Conservation (phyloP, 2,888 invertebrate species). For the Ceratothoa steindachneri region DNA sequence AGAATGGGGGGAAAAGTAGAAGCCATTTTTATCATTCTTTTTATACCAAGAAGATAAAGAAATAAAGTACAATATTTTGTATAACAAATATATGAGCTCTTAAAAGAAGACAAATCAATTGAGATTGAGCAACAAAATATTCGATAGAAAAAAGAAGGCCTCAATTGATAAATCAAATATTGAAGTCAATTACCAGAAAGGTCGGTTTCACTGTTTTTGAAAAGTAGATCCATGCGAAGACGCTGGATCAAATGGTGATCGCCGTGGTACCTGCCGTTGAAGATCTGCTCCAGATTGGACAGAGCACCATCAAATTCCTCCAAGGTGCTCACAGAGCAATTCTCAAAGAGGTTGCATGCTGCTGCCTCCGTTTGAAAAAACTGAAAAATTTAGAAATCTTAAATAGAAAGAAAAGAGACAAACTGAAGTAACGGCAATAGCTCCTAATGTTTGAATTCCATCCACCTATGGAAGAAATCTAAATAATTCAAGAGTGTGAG, state of each 20-base stretch:
- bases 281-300: neutral
- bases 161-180: neutral
- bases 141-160: neutral
- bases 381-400: neutral
- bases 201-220: neutral
- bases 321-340: neutral
- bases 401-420: neutral
- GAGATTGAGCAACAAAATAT: no score
- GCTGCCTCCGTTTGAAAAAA: neutral
- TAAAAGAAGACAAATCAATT: no score
- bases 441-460: no score
- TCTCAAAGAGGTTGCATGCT: neutral
- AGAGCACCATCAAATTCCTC: neutral
- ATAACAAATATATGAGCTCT: no score
- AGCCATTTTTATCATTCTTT: no score
- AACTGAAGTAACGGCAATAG: neutral
- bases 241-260: neutral
- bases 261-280: neutral
- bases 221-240: neutral
- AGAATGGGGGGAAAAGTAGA: no score
- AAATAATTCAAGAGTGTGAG: no score
- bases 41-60: no score
- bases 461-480: neutral
- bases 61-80: no score
- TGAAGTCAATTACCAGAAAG: neutral